A percentile compares a stretch with the other conserved stretches of the same genome.
phyloP scores from a whole-genome alignment of 2,113 vertebrate species.

The Pomatostomus ruficeps region DNA sequence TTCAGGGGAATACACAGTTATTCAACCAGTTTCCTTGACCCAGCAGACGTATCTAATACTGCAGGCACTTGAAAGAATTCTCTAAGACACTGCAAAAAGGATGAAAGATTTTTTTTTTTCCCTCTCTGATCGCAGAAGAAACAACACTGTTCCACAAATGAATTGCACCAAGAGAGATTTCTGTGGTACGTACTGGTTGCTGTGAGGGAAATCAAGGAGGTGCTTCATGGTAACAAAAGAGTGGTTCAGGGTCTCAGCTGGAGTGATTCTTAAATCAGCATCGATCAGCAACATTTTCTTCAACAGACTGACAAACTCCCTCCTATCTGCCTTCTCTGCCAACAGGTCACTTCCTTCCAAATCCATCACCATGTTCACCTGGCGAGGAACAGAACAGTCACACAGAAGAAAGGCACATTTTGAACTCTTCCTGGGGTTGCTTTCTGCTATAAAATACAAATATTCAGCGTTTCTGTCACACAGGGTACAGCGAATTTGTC shows the following conservation, averaged over 20 bases:
- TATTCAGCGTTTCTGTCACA: neutral
- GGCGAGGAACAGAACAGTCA: neutral
- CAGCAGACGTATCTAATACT: neutral
- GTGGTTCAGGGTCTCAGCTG: slow-evolving; percentile 88
- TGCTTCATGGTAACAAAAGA: slow-evolving; percentile 98
- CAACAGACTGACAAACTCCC: slow-evolving; percentile 94
- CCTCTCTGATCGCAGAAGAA: neutral
- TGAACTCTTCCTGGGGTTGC: neutral
- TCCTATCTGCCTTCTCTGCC: slow-evolving; percentile 94
- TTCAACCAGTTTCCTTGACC: neutral
- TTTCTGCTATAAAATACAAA: neutral
- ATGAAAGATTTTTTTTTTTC: neutral
- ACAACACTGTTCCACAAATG: neutral
- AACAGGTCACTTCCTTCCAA: slow-evolving; percentile 95
- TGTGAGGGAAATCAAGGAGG: slow-evolving; percentile 96
- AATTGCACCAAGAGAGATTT: neutral
- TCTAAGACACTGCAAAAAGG: neutral
- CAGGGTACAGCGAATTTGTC: accelerated
- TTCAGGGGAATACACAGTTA: neutral
- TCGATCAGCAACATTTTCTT: slow-evolving; percentile 98
- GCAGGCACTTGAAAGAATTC: neutral
- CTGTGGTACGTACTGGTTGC: slow-evolving; percentile 87
- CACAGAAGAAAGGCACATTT: neutral
- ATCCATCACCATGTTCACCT: slow-evolving; percentile 99
- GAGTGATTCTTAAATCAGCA: slow-evolving; percentile 91